Evolutionary conservation across 1,140 invertebrate genomes (phyloP).

Genomic region (Polypedilum pembai): DNA sequence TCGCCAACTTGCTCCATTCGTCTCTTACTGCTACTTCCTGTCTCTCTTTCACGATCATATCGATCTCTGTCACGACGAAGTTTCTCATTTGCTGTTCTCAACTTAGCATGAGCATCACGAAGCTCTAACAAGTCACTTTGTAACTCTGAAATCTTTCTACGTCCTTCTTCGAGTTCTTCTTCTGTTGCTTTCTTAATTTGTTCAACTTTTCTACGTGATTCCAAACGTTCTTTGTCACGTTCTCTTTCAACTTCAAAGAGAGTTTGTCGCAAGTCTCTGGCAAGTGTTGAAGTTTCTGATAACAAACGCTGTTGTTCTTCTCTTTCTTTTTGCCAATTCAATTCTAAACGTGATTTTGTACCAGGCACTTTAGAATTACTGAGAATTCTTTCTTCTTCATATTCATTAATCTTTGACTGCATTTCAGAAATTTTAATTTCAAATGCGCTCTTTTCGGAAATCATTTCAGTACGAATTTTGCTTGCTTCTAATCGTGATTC

Average conservation of each 20-base stretch:
- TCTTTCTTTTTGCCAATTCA: slow-evolving; percentile 93
- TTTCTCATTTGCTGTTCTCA: slow-evolving; percentile 87
- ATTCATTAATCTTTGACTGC: slow-evolving; percentile 85
- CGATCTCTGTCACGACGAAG: slow-evolving; percentile 77
- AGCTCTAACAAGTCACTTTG: slow-evolving; percentile 82
- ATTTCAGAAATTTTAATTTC: slow-evolving; percentile 84
- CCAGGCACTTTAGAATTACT: slow-evolving; percentile 78
- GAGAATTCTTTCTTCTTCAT: slow-evolving; percentile 74
- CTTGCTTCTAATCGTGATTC: slow-evolving; percentile 73
- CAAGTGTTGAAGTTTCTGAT: slow-evolving; percentile 83
- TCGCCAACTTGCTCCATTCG: slow-evolving; percentile 47
- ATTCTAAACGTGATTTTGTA: slow-evolving; percentile 78
- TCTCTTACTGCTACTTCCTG: slow-evolving; percentile 37
- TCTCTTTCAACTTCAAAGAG: slow-evolving; percentile 82
- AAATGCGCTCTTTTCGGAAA: slow-evolving; percentile 78
- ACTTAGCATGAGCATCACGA: slow-evolving; percentile 81
- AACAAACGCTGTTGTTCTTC: slow-evolving; percentile 84
- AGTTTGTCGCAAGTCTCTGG: slow-evolving; percentile 78
- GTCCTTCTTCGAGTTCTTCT: slow-evolving; percentile 82
- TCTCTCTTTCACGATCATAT: slow-evolving; percentile 71
- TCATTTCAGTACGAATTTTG: slow-evolving; percentile 79
- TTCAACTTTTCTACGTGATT: slow-evolving; percentile 75
- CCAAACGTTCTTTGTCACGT: slow-evolving; percentile 78
- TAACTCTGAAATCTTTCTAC: slow-evolving; percentile 69
- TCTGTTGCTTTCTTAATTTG: slow-evolving; percentile 75